Base-by-base conservation (phyloP, 2,113 vertebrate species). In the Amia ocellicauda region DNA sequence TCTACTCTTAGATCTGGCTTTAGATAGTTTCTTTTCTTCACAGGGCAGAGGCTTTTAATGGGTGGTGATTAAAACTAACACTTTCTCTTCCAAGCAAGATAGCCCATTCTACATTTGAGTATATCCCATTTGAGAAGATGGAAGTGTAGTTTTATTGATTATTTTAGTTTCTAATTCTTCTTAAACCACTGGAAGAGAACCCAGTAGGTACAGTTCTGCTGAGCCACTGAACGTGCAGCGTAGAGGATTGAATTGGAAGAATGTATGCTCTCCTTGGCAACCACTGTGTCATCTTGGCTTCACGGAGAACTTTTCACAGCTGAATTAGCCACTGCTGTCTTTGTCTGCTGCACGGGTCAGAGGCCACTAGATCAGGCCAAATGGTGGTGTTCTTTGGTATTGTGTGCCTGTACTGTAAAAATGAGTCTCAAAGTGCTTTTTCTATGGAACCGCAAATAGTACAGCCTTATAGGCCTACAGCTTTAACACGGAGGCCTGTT, bases 231-330 rank as follows among this genome's bases (percentile, higher is more conserved):
- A 54, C 10, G 50, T 27, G 45, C 36, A 10, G 22, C 56, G 26
- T 31, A 11, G 36, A n/a, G 36, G 57, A 51, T 52, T 57, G 36
- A 60, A 52, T 61, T 53, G 51, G 54, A 50, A 58, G 58, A 53
- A 53, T 67, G 58, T 42, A n/a, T 36, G n/a, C 10, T 67, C 27
- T 19, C 65, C 58, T 29, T 67, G 58, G 57, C 50, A 61, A 67
- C 58, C 28, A 45, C 24, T 36, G 24, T 20, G 41, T 50, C 42
- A 52, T 27, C 49, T 17, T 55, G 40, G 50, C 55, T 53, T 65
- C 27, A 31, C 29, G 43, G 51, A 52, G 55, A 52, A 58, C 45
- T 41, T 36, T 26, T 19, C 36, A 31, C n/a, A 47, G 55, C 51
- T 52, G 54, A 51, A 55, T 62, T 50, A 53, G 43, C 43, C 5